Evolutionary conservation across 2,113 vertebrate genomes (phyloP).

Genomic region (Recurvirostra avosetta): DNA sequence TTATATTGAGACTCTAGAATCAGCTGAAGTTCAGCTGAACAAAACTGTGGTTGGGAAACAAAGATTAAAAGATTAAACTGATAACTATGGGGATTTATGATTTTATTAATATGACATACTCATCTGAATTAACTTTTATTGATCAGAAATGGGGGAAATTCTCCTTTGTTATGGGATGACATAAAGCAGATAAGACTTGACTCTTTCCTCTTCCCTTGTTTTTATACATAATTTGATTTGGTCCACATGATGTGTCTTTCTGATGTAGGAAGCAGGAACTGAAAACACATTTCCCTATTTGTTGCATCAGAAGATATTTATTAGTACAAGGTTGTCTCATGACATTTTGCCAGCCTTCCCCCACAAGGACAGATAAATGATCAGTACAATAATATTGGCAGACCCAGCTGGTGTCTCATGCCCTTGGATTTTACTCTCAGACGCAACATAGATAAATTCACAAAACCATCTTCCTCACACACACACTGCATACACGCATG

Average conservation of each 20-base stretch:
- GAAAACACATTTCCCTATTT: background rate
- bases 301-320: background rate
- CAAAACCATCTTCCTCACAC: fast-evolving
- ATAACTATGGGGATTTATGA: background rate
- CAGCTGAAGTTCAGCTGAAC: background rate
- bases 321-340: background rate
- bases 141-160: background rate
- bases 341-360: background rate
- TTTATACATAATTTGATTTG: conserved; percentile 1
- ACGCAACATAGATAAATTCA: background rate
- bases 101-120: background rate
- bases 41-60: background rate
- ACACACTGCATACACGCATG: fast-evolving
- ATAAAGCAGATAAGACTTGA: background rate
- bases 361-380: fast-evolving
- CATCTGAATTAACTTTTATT: background rate
- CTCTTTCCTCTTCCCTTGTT: background rate
- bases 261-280: conserved; percentile 10
- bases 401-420: background rate
- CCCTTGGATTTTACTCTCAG: background rate
- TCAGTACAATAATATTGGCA: background rate
- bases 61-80: background rate
- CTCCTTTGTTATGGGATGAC: background rate
- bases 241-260: background rate
- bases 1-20: background rate